Base-by-base conservation (phyloP, 2,797 vertebrate genomes). In the Orestias chungarensis region DNA sequence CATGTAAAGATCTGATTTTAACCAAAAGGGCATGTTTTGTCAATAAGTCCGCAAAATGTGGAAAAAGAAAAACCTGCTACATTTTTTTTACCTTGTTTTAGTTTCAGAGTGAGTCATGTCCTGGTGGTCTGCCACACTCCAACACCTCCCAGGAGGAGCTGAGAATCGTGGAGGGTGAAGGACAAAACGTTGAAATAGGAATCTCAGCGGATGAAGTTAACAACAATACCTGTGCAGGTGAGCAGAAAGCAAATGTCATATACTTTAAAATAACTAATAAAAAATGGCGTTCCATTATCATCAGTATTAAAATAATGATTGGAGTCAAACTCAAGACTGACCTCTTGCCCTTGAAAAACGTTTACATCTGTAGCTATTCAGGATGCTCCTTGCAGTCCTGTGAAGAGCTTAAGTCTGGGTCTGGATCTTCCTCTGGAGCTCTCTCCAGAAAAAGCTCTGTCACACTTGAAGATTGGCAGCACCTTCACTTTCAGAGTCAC, bases 401-500 rank as follows among this genome's bases (percentile, higher is more conserved):
- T 93, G 76, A 99, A 94, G 88, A 86, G 62, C 47, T 74, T 77
- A n/a, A 82, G 84, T 68, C 71, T 87, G 65, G 89, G 82, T 67
- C 79, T 94, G 59, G 93, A 95, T 70, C 88, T 88, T 59, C 90
- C 87, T 66, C 77, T 90, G 61, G 92, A 98, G 50, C 83, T 93
- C 9, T 81, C 84, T 0, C 84, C 93, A 0, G 97, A 99, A 0
- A 93, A 87, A 66, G 89, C 89, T 31, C 79, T 97, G 85, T 95
- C 97, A 66, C 97, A 98, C 89, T 92, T 99, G 82, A 96, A 91
- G 88, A 90, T 99, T n/a, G 97, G 97, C 87, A 97, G 95, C 89
- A 96, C 94, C 75, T 99, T 99, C 87, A 99, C 97, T 38, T 99
- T 99, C 93, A 96, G 97, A 0, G 98, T 99, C 89, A 99, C 98